These are phyloP conservation scores for Gopherus evgoodei DNA, from an alignment of 2,113 vertebrate genomes.

Conservation along the genomic window DNA sequence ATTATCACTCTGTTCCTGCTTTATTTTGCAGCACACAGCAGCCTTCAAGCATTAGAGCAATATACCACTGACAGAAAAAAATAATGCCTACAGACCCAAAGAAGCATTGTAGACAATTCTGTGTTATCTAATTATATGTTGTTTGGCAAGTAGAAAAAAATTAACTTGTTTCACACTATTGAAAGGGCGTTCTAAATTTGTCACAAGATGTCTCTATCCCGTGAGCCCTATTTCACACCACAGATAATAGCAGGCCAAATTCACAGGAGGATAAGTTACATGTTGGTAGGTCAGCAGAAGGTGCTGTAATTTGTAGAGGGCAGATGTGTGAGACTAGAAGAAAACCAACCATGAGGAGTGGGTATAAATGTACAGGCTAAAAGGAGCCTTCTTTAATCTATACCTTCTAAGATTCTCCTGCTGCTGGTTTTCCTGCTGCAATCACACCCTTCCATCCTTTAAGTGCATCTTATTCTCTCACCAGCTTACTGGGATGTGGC, in stretches of 20 bases:
- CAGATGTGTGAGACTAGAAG: not conserved
- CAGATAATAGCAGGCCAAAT: not conserved
- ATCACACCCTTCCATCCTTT: not conserved
- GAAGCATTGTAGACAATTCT: not conserved
- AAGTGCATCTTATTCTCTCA: not conserved
- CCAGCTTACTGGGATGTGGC: not conserved
- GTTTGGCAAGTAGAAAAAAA: constrained; percentile 24
- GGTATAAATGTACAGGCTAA: not conserved
- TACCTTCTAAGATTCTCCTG: not conserved
- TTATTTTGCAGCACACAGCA: constrained; percentile 38
- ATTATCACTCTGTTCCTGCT: constrained; percentile 53
- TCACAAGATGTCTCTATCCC: not conserved
- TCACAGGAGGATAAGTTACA: not conserved
- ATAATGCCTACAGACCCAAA: not conserved
- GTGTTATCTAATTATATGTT: constrained; percentile 11
- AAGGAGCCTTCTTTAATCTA: not conserved
- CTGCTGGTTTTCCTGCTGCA: not conserved
- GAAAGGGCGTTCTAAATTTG: not conserved
- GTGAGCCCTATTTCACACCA: not conserved
- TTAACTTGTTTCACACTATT: not conserved
- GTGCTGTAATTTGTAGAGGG: not conserved
- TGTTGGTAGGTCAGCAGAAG: not conserved
- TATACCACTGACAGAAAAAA: not conserved
- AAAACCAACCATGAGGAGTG: not conserved
- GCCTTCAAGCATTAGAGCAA: constrained; percentile 32